phyloP scores from a whole-genome alignment of 2,888 invertebrate species.

The Tineola bisselliella region DNA sequence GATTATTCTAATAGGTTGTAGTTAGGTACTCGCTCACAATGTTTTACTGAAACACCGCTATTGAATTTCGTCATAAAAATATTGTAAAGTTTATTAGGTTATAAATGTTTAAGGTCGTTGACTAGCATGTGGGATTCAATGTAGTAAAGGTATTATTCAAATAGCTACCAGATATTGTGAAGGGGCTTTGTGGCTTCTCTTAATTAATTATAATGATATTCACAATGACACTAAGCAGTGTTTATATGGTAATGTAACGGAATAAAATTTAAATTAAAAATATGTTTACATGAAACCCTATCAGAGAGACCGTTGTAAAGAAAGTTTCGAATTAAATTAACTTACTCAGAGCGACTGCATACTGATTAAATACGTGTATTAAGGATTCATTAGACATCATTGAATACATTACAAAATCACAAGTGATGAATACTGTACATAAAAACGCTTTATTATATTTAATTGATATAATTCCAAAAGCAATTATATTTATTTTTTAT shows the following conservation, averaged over 20 bases:
- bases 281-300: neutral
- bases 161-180: neutral
- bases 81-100: neutral
- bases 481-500: too few relatives aligned
- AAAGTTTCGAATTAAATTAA: neutral
- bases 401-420: too few relatives aligned
- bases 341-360: neutral
- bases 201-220: slow-evolving; percentile 3
- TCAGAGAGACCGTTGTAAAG: neutral
- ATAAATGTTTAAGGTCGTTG: neutral
- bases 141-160: neutral
- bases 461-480: too few relatives aligned
- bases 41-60: too few relatives aligned
- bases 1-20: too few relatives aligned
- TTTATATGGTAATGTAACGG: neutral
- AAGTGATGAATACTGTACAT: too few relatives aligned
- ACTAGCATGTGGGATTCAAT: neutral
- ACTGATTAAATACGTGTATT: neutral
- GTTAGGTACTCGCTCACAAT: too few relatives aligned
- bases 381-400: too few relatives aligned
- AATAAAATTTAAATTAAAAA: neutral
- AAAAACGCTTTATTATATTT: too few relatives aligned
- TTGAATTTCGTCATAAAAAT: too few relatives aligned
- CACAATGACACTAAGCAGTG: neutral
- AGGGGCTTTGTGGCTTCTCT: neutral